Conservation (phyloP, 2,113 vertebrate genomes). For the Phrynocephalus versicolor region DNA sequence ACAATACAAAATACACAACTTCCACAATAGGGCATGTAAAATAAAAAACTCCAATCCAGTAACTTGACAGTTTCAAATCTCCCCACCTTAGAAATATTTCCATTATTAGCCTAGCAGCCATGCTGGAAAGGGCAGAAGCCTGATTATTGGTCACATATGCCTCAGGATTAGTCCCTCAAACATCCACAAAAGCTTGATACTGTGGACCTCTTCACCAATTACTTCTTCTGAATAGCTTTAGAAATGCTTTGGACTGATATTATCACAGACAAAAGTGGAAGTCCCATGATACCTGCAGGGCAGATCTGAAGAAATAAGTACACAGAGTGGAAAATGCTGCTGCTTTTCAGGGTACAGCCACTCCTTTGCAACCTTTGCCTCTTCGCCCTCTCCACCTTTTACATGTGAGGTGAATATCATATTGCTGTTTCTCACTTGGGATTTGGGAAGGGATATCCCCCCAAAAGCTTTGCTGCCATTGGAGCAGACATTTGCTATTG, state of each 20-base stretch:
- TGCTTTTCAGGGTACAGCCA: neutral
- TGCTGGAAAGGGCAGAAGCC: no score
- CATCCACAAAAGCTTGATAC: neutral
- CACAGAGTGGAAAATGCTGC: neutral
- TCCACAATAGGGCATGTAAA: no score
- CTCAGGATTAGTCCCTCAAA: neutral
- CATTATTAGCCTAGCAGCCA: neutral
- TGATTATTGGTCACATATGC: no score
- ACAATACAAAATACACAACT: no score
- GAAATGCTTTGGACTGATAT: neutral
- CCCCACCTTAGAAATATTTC: neutral
- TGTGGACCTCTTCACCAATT: neutral
- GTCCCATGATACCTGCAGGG: neutral
- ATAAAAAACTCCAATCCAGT: no score
- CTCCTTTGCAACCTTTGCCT: neutral
- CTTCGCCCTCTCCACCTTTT: neutral
- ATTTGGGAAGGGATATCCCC: neutral
- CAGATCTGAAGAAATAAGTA: neutral
- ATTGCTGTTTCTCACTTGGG: neutral
- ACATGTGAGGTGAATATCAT: neutral
- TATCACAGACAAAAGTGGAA: neutral
- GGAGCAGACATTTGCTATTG: neutral
- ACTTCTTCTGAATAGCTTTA: no score
- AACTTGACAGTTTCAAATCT: neutral
- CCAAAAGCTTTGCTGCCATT: neutral